phyloP scores from a whole-genome alignment of 2,888 invertebrate species.

The Heliconius charithonia region DNA sequence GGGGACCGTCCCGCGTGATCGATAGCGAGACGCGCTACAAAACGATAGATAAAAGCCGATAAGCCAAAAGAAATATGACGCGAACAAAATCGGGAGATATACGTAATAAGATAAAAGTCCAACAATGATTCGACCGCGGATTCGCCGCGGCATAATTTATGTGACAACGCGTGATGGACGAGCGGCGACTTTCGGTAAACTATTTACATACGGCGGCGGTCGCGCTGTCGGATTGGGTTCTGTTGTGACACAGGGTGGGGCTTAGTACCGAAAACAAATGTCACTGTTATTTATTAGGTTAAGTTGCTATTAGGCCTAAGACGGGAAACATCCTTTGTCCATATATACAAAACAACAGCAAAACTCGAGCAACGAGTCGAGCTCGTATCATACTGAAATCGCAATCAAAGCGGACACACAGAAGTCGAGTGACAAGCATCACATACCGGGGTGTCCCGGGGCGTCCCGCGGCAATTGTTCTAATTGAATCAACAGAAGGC shows the following conservation, averaged over 20 bases:
- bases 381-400: conserved; percentile 35
- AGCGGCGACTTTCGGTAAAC: conserved; percentile 84
- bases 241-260: conserved; percentile 82
- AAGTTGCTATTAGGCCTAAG: conserved; percentile 78
- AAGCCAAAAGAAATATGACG: conserved; percentile 84
- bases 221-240: conserved; percentile 82
- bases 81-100: conserved; percentile 84
- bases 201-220: conserved; percentile 82
- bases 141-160: conserved; percentile 85
- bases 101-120: conserved; percentile 84
- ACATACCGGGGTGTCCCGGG: conserved; percentile 47
- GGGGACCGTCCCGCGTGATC: conserved; percentile 74
- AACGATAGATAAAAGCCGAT: conserved; percentile 83
- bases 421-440: conserved; percentile 49
- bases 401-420: conserved; percentile 40
- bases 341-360: conserved; percentile 29
- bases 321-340: conserved; percentile 57
- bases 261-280: conserved; percentile 83
- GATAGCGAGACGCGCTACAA: conserved; percentile 81
- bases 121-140: conserved; percentile 84
- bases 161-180: conserved; percentile 84
- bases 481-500: conserved; percentile 75
- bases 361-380: conserved; percentile 8
- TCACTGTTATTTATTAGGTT: conserved; percentile 83
- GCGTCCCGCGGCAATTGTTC: conserved; percentile 63